Percentiles rank a stretch among this genome's conserved stretches.
These are phyloP conservation scores for Troilus luridus DNA, from an alignment of 2,888 invertebrate species.

Conservation along the genomic window DNA sequence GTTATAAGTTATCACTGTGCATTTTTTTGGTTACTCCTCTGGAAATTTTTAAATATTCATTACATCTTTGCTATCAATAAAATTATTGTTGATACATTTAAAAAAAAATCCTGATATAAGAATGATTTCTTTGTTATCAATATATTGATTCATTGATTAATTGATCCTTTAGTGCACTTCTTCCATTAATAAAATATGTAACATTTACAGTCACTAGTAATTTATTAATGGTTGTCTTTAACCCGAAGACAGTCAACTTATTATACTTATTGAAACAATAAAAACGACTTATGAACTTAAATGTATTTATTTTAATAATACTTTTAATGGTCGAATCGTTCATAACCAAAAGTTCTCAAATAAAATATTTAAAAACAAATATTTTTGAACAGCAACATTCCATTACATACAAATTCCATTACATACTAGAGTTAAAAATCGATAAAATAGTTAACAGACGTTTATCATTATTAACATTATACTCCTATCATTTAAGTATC, in stretches of 20 bases:
- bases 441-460: neutral
- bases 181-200: neutral
- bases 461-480: no score
- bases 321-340: neutral
- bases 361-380: neutral
- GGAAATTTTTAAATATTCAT: no score
- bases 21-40: no score
- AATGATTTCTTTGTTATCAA: neutral
- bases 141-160: neutral
- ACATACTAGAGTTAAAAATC: neutral
- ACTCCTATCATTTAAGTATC: neutral
- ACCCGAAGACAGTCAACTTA: neutral
- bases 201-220: neutral
- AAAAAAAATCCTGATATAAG: neutral
- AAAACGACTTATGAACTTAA: neutral
- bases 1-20: no score
- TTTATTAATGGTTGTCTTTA: neutral
- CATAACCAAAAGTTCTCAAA: neutral
- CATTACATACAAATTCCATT: neutral
- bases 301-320: neutral
- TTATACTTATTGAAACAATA: neutral
- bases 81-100: no score
- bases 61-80: no score
- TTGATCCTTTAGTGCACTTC: neutral
- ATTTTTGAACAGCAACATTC: neutral